phyloP scores from a whole-genome alignment of 64 coral and sea anemone species.

The Pachyseris speciosa region DNA sequence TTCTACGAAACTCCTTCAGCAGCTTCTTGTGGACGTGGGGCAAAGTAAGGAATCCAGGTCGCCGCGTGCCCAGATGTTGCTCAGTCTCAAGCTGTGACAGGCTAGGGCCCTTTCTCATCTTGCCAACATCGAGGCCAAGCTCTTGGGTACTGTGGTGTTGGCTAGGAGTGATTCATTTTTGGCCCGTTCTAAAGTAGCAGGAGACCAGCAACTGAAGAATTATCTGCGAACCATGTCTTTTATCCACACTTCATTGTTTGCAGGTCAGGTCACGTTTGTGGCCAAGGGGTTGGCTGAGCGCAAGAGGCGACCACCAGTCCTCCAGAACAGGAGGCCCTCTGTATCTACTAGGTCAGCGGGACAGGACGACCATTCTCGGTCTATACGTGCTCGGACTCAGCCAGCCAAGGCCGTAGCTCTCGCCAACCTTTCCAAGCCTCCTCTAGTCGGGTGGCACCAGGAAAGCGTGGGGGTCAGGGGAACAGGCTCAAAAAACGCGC shows the following conservation, averaged over 20 bases:
- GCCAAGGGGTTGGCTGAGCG: neutral
- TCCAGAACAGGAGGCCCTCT: neutral
- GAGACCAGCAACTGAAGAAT: neutral
- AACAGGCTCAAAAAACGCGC: neutral
- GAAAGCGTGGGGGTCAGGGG: neutral
- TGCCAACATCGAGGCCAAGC: neutral
- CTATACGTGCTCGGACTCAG: neutral
- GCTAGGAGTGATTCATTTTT: neutral
- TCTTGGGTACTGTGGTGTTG: neutral
- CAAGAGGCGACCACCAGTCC: neutral
- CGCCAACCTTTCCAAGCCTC: neutral
- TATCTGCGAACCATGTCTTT: neutral
- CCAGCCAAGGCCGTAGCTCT: neutral
- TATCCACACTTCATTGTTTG: neutral
- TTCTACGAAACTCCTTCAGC: neutral
- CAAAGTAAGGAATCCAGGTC: neutral
- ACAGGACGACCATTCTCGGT: neutral
- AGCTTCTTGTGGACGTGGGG: neutral
- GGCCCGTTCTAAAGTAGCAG: neutral
- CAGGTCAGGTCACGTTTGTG: neutral
- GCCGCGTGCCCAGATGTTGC: neutral
- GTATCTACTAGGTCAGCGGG: neutral
- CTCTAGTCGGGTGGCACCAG: neutral
- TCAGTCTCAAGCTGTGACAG: neutral
- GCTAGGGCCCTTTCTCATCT: slow-evolving; percentile 4